These are phyloP conservation scores for Sebastes iracundus DNA, from an alignment of 2,797 vertebrate genomes.

Conservation along the genomic window DNA sequence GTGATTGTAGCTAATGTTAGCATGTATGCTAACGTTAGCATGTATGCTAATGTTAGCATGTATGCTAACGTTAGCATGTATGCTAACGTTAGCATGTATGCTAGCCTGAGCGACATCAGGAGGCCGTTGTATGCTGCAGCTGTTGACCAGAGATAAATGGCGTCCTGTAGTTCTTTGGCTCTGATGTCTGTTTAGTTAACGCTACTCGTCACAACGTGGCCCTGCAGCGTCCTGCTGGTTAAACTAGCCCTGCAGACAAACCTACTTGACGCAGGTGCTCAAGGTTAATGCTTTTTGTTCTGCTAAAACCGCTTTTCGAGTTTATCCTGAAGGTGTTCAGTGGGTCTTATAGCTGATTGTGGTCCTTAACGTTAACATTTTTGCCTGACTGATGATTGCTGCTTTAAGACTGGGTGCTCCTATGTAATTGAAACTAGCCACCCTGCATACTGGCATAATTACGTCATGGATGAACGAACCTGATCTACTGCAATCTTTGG, in stretches of 20 bases:
- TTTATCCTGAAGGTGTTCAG: background rate
- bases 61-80: background rate
- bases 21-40: no score
- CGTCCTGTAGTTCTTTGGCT: background rate
- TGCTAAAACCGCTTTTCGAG: background rate
- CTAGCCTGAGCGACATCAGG: background rate
- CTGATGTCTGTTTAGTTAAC: background rate
- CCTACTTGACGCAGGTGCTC: background rate
- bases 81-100: background rate
- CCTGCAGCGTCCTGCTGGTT: background rate
- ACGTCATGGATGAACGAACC: constrained; percentile 1
- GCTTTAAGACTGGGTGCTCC: no score
- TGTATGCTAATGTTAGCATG: background rate
- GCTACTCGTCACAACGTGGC: background rate
- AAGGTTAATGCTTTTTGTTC: background rate
- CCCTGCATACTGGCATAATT: background rate
- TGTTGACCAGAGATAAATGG: background rate
- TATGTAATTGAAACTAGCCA: background rate
- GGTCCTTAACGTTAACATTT: background rate
- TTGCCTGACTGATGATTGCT: background rate
- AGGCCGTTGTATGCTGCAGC: background rate
- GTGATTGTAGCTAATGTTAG: background rate
- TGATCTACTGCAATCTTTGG: background rate
- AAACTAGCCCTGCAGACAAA: background rate
- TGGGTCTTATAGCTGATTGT: background rate